A percentile compares a stretch with the other conserved stretches of the same genome.
Evolutionary conservation across 1,140 invertebrate genomes (phyloP).

Genomic region (Philopotamus ludificatus): DNA sequence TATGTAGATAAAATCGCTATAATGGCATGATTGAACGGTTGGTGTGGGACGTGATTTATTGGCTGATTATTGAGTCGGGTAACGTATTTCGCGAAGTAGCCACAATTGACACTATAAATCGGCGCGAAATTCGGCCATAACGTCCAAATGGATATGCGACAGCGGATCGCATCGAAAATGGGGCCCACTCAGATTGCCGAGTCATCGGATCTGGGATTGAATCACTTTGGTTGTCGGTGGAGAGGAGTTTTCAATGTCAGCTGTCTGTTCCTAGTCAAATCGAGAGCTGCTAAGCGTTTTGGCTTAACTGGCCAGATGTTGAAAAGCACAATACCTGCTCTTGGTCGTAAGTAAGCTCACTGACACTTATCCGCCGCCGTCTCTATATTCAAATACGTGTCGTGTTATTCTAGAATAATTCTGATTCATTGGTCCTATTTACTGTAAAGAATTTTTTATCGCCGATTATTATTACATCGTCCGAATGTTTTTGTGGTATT

Average conservation of each 20-base stretch:
- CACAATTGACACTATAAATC: too few species aligned
- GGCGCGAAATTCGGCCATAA: too few species aligned
- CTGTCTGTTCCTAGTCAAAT: slow-evolving; percentile 32
- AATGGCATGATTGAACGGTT: slow-evolving; percentile 16
- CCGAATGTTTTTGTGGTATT: too few species aligned
- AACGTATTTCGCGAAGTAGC: slow-evolving; percentile 13
- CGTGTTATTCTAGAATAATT: too few species aligned
- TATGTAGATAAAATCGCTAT: not conserved
- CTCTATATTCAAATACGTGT: too few species aligned
- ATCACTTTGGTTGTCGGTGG: slow-evolving; percentile 18
- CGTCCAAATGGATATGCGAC: too few species aligned
- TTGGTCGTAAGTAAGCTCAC: too few species aligned
- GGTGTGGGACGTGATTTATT: not conserved
- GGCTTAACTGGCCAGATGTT: slow-evolving; percentile 11
- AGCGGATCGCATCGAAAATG: too few species aligned
- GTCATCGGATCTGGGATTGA: slow-evolving; percentile 30
- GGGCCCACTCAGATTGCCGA: slow-evolving; percentile 21
- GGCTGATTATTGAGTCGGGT: not conserved
- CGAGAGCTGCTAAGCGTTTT: slow-evolving; percentile 30
- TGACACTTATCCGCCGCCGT: slow-evolving; percentile 1
- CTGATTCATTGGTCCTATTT: too few species aligned
- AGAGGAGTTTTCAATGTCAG: slow-evolving; percentile 30
- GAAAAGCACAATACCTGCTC: too few species aligned
- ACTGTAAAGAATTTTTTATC: too few species aligned
- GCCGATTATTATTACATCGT: not conserved